A percentile compares a stretch with the other conserved stretches of the same genome.
These are phyloP conservation scores for Phaetusa simplex DNA, from an alignment of 2,113 vertebrate species.

Conservation along the genomic window DNA sequence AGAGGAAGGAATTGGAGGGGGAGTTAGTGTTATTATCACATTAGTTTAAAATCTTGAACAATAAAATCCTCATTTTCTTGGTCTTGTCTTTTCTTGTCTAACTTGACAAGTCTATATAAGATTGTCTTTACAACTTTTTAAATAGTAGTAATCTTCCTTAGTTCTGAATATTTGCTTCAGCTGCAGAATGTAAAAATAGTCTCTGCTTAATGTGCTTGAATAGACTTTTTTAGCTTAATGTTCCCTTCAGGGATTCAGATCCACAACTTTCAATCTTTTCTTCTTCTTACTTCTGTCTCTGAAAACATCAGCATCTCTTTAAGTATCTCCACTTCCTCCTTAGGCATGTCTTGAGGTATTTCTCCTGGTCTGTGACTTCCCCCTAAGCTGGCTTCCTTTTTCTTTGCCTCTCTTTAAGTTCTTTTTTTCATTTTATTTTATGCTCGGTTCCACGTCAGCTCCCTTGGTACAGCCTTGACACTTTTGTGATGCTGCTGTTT, in stretches of 20 bases:
- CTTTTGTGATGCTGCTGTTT: not conserved
- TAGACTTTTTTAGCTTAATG: conserved; percentile 46
- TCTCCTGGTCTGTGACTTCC: conserved; percentile 44
- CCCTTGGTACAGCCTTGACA: not conserved
- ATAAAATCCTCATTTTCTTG: not conserved
- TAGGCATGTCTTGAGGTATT: conserved; percentile 44
- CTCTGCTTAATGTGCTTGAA: conserved; percentile 54
- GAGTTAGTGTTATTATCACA: not conserved
- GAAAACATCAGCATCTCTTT: conserved; percentile 54
- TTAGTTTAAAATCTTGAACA: not conserved
- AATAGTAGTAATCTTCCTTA: conserved; percentile 41
- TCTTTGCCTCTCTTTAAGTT: not conserved
- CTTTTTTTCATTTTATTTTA: not conserved
- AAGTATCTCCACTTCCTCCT: conserved; percentile 14
- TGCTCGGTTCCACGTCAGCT: not conserved
- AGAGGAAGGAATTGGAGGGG: not conserved
- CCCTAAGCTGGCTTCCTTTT: conserved; percentile 10
- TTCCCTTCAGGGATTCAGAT: conserved; percentile 55
- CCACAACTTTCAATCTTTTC: conserved; percentile 53
- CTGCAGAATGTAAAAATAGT: conserved; percentile 46
- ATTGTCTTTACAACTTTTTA: conserved; percentile 25
- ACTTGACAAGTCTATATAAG: conserved; percentile 21
- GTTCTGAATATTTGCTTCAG: conserved; percentile 52
- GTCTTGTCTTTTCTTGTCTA: conserved; percentile 25
- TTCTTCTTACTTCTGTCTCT: conserved; percentile 30